phyloP scores from a whole-genome alignment of 2,888 invertebrate species.

The Hetaerina titia region DNA sequence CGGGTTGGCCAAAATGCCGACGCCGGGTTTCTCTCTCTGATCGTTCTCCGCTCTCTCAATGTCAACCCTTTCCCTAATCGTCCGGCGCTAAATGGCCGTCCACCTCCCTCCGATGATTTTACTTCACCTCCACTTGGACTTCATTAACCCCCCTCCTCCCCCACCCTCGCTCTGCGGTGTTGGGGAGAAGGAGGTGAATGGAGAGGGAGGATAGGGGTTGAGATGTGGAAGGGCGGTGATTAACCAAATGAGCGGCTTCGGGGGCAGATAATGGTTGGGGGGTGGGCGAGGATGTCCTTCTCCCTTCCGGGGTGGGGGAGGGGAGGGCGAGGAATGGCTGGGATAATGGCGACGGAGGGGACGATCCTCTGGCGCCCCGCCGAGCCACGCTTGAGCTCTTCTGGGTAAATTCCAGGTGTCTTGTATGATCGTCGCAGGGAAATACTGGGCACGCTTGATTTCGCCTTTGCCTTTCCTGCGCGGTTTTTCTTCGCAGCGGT shows the following conservation, averaged over 20 bases:
- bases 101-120: neutral
- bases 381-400: neutral
- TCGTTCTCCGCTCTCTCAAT: neutral
- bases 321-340: neutral
- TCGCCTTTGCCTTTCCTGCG: no score
- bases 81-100: neutral
- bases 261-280: constrained; percentile 7
- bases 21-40: no score
- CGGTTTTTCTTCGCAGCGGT: no score
- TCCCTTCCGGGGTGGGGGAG: neutral
- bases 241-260: constrained; percentile 51
- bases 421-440: no score
- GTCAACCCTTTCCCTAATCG: neutral
- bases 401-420: no score
- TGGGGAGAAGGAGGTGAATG: no score
- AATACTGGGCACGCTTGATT: no score
- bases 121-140: neutral
- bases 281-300: neutral
- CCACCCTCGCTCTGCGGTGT: neutral
- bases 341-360: neutral
- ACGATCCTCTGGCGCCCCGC: neutral
- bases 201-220: neutral
- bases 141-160: neutral
- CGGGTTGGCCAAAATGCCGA: no score
- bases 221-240: constrained; percentile 18